These are phyloP conservation scores for Xenotilapia leptura DNA, from an alignment of 2,113 vertebrate species.

Conservation along the genomic window DNA sequence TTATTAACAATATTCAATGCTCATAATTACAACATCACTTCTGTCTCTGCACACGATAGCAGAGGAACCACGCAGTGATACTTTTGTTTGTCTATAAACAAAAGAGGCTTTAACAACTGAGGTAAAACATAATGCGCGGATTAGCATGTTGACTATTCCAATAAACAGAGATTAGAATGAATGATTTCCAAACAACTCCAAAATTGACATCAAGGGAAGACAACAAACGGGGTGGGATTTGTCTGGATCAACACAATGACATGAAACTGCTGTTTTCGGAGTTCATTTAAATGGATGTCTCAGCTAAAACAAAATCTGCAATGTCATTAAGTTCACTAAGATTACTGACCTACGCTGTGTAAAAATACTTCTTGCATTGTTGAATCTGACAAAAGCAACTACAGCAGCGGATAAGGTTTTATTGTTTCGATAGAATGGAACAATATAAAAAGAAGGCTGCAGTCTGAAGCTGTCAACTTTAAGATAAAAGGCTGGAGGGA, in stretches of 20 bases:
- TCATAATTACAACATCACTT: not conserved
- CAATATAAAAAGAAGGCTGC: not conserved
- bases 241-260: not conserved
- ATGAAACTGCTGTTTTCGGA: not conserved
- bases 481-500: conserved; percentile 17
- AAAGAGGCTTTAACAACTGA: not conserved
- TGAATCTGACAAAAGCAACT: not conserved
- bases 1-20: not conserved
- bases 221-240: not conserved
- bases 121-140: not conserved
- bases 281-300: not conserved
- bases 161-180: not conserved
- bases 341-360: not conserved
- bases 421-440: not conserved
- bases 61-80: not conserved
- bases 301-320: not conserved
- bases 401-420: not conserved
- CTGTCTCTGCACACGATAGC: not conserved
- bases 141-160: not conserved
- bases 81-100: not conserved
- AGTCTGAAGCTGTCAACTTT: not conserved
- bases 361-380: not conserved
- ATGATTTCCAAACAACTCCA: not conserved
- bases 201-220: not conserved
- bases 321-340: not conserved